Conservation (phyloP, 2,888 invertebrate genomes). For the Synanthedon vespiformis region DNA sequence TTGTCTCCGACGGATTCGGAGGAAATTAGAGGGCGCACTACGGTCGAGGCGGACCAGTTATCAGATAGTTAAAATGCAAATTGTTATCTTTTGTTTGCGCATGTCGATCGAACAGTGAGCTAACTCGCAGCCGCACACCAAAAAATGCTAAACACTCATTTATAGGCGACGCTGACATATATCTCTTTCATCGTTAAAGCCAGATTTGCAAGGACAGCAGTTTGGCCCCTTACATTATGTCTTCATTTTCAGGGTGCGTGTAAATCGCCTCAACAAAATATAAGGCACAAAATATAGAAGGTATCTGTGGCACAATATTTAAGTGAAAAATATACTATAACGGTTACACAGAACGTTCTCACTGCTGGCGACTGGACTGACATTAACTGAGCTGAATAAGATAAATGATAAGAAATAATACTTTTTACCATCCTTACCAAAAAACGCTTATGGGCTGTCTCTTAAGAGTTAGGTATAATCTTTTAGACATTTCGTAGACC, state of each 20-base stretch:
- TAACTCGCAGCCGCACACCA: slow-evolving; percentile 21
- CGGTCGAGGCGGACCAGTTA: slow-evolving; percentile 44
- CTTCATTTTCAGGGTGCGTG: slow-evolving; percentile 3
- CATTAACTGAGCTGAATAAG: background rate
- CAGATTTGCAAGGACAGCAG: slow-evolving; percentile 9
- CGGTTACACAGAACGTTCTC: background rate
- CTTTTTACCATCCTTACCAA: background rate
- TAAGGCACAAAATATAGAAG: background rate
- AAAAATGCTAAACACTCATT: slow-evolving; percentile 55
- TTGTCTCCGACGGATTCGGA: slow-evolving; percentile 32
- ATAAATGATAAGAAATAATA: background rate
- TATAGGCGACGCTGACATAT: slow-evolving; percentile 37
- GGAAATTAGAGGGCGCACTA: slow-evolving; percentile 38
- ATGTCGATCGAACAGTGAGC: slow-evolving; percentile 32
- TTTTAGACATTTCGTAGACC: background rate
- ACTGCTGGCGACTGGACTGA: background rate
- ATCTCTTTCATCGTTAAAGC: slow-evolving; percentile 24
- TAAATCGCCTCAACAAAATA: background rate
- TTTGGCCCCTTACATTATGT: slow-evolving; percentile 4
- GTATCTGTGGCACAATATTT: background rate
- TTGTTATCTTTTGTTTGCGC: slow-evolving; percentile 56
- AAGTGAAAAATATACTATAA: background rate
- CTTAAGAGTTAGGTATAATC: background rate
- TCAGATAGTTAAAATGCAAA: slow-evolving; percentile 66
- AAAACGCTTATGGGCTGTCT: background rate